Percentiles rank a stretch among this genome's conserved stretches.
Conservation (phyloP, 53 echinoderm and acorn worm species). For the Pentamera pediparva region DNA sequence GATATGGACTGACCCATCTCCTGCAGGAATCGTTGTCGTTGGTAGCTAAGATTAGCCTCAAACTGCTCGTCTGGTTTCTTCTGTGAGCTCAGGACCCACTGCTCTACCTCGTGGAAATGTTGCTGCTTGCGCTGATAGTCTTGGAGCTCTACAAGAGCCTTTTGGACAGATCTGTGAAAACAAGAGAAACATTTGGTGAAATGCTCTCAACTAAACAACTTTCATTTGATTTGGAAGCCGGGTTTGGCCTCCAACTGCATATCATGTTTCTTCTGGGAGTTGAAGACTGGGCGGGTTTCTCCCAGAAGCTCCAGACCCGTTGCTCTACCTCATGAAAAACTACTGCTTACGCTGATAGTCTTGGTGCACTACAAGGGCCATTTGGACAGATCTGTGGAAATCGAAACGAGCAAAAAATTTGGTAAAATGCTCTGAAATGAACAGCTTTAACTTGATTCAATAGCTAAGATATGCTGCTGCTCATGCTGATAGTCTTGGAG, state of each 20-base stretch:
- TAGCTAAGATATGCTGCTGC: conserved; percentile 79
- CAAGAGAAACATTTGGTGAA: not conserved
- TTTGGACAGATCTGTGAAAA: conserved; percentile 62
- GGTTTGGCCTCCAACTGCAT: conserved; percentile 86
- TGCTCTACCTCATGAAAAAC: conserved; percentile 64
- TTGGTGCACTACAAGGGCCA: conserved; percentile 76
- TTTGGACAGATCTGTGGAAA: conserved; percentile 68
- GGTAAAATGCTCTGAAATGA: no score
- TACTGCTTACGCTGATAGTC: conserved; percentile 90
- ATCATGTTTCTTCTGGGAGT: conserved; percentile 61
- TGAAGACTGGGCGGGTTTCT: no score
- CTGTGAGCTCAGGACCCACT: conserved; percentile 51
- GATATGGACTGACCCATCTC: conserved; percentile 57
- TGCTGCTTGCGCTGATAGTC: conserved; percentile 91
- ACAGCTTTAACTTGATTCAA: no score
- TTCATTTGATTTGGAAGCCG: conserved; percentile 78
- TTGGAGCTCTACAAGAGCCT: conserved; percentile 79
- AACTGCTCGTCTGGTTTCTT: conserved; percentile 79
- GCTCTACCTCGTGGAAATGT: conserved; percentile 66
- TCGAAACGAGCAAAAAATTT: not conserved
- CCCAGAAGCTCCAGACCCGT: conserved; percentile 43
- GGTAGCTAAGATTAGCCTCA: conserved; percentile 81
- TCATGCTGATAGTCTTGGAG: conserved; percentile 82
- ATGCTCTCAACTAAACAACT: no score
- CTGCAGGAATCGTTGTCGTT: conserved; percentile 68